Conservation (phyloP, 2,797 vertebrate species). For the Alosa sapidissima region DNA sequence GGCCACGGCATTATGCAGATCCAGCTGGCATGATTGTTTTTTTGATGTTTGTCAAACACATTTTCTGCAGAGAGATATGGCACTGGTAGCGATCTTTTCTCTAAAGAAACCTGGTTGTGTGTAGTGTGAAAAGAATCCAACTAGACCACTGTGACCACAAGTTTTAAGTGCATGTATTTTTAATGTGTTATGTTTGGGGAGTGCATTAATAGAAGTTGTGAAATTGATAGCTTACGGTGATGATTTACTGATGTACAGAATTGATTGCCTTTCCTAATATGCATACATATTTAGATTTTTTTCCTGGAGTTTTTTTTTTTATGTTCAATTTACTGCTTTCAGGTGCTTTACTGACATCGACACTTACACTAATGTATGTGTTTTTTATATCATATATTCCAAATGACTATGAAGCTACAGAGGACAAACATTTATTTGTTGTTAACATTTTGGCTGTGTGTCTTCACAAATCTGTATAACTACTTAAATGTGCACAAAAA, state of each 20-base stretch:
- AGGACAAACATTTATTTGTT: background rate
- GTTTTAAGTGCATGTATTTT: background rate
- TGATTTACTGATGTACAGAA: background rate
- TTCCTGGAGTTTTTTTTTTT: background rate
- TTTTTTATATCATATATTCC: too few relatives aligned
- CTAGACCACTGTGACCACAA: background rate
- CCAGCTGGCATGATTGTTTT: constrained; percentile 8
- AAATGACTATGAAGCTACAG: background rate
- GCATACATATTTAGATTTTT: background rate
- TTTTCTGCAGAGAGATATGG: background rate
- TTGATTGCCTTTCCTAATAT: background rate
- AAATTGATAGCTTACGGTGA: too few relatives aligned
- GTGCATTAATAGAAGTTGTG: too few relatives aligned
- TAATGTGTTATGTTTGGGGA: too few relatives aligned
- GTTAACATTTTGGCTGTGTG: background rate
- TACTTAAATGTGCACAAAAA: background rate
- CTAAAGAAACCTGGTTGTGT: background rate
- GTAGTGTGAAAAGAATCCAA: background rate
- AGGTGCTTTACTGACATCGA: background rate
- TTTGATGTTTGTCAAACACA: background rate
- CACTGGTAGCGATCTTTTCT: background rate
- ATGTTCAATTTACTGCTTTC: background rate
- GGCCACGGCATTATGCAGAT: background rate
- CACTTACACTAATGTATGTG: too few relatives aligned
- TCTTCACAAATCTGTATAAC: background rate